Evolutionary conservation across 1,140 invertebrate species (phyloP), one percentile per base, ranked within the genome.

Genomic region (Temnothorax nylanderi): DNA sequence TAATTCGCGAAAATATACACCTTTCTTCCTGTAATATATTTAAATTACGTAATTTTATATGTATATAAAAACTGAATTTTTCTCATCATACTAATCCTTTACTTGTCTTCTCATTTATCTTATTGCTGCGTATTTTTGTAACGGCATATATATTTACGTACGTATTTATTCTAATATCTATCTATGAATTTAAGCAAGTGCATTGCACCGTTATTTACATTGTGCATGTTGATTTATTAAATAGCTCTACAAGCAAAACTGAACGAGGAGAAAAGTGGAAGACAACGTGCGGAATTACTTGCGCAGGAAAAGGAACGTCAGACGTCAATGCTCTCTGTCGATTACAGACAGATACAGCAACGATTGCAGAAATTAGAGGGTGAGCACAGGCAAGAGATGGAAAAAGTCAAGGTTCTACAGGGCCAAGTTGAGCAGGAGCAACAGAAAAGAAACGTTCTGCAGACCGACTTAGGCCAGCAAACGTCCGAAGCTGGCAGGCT

Each of bases 221-320:
- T 67, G 16, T 21, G 32, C 32, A 13, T 21, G 65, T 81, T 75
- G 74, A 80, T 81, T 10, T 76, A 37, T 58, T 69, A 87, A 91
- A 91, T 95, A 98, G 98, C 98, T 67, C 95, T 99, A 85, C 98
- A 99, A 96, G 96, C 96, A 26, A 99, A 99, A 95, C 94, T 99
- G 62, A 98, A 98, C 91, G 98, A 99, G 94, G 98, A 99, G 93
- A 98, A 98, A 93, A 96, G 96, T 65, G 96, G 97, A 0, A 96
- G 98, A 72, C 98, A 98, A 92, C 97, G 97, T 85, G 97, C 98
- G 0, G 98, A 99, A 92, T 96, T 97, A 56, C 96, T 97, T 34
- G 97, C 97, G 10, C 98, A 99, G 94, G 98, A 99, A 93, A 98
- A 98, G 91, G 99, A 99, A 94, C 96, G 99, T 10, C 98, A 99